Conservation (phyloP, 2,888 invertebrate species). For the Chalcosyrphus nemorum region DNA sequence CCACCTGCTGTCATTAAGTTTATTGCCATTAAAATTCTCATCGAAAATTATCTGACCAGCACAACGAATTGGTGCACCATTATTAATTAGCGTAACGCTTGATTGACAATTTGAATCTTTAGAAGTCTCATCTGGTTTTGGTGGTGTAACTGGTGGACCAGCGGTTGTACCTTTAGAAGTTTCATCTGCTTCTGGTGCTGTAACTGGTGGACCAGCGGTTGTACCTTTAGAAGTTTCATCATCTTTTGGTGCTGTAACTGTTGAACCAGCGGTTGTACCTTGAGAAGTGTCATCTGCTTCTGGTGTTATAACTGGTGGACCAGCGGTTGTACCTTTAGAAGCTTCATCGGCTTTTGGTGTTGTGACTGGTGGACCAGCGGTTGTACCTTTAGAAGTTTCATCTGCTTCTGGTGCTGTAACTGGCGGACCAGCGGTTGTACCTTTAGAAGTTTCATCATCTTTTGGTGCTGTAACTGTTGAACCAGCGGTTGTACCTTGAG, state of each 20-base stretch:
- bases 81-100: slow-evolving; percentile 26
- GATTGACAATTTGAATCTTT: not conserved
- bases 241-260: no score
- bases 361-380: not conserved
- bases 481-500: not conserved
- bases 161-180: no score
- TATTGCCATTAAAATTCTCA: slow-evolving; percentile 76
- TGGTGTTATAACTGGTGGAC: no score
- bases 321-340: not conserved
- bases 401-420: no score
- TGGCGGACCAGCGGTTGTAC: no score
- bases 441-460: not conserved
- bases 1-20: slow-evolving; percentile 58
- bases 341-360: no score
- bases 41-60: slow-evolving; percentile 78
- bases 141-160: not conserved
- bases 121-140: not conserved
- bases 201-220: no score
- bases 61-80: slow-evolving; percentile 76
- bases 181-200: no score
- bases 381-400: no score
- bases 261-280: not conserved
- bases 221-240: not conserved
- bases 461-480: not conserved
- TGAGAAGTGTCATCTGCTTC: no score